Conservation (phyloP, 2,797 vertebrate genomes). For the Catamblyrhynchus diadema region DNA sequence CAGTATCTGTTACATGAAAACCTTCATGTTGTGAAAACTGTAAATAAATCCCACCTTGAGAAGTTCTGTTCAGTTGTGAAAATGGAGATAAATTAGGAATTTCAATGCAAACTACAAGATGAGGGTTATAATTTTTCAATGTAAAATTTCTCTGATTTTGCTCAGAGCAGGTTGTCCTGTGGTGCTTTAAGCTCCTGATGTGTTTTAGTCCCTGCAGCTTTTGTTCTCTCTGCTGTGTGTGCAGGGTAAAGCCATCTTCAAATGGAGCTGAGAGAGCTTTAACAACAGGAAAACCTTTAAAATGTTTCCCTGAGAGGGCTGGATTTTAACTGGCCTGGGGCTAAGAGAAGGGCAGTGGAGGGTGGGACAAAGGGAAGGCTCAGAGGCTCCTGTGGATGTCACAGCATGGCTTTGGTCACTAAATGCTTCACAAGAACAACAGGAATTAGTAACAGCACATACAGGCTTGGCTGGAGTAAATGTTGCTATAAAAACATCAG, state of each 20-base stretch:
- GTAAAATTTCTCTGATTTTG: background rate
- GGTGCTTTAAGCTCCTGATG: background rate
- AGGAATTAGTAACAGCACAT: background rate
- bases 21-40: background rate
- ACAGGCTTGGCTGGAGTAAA: background rate
- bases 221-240: background rate
- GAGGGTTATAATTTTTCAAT: background rate
- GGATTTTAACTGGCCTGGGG: background rate
- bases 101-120: background rate
- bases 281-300: background rate
- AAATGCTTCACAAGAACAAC: background rate
- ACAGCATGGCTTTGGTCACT: background rate
- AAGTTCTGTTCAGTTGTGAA: background rate
- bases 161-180: background rate
- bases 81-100: background rate
- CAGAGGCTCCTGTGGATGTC: background rate
- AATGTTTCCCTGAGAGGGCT: background rate
- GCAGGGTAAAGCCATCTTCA: background rate
- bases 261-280: background rate
- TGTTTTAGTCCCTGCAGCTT: background rate
- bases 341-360: background rate
- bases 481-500: conserved; percentile 17
- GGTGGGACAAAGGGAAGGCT: background rate
- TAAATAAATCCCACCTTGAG: background rate
- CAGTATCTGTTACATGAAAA: background rate